Conservation (phyloP, 2,113 vertebrate species). For the Cyanoderma ruficeps region DNA sequence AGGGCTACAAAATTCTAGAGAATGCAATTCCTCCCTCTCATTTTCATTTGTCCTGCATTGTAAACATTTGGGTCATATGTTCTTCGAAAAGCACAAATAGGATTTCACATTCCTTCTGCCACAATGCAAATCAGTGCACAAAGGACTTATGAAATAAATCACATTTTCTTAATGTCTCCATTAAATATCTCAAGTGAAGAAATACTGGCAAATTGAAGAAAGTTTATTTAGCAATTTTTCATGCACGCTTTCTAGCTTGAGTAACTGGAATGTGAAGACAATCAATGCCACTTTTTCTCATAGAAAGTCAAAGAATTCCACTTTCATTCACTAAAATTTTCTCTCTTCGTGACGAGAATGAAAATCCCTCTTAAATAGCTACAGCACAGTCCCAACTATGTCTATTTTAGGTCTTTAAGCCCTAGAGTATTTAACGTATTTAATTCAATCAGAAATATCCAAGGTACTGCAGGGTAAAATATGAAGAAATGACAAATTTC, state of each 20-base stretch:
- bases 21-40: neutral
- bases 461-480: slow-evolving; percentile 8
- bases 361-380: neutral
- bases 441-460: slow-evolving; percentile 27
- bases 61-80: neutral
- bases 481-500: neutral
- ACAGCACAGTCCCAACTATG: neutral
- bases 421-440: neutral
- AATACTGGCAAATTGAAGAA: neutral
- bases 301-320: neutral
- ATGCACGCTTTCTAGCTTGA: neutral
- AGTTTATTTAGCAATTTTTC: neutral
- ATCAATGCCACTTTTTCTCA: neutral
- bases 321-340: slow-evolving; percentile 1
- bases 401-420: slow-evolving; percentile 11
- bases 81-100: neutral
- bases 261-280: neutral
- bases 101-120: neutral
- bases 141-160: neutral
- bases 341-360: neutral
- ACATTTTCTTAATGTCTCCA: neutral
- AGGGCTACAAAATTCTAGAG: neutral
- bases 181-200: neutral
- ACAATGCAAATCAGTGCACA: neutral
- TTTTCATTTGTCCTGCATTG: neutral